Evolutionary conservation across 2,797 vertebrate genomes (phyloP), one percentile per base, ranked within the genome.

Genomic region (Rhadinocentrus ornatus): DNA sequence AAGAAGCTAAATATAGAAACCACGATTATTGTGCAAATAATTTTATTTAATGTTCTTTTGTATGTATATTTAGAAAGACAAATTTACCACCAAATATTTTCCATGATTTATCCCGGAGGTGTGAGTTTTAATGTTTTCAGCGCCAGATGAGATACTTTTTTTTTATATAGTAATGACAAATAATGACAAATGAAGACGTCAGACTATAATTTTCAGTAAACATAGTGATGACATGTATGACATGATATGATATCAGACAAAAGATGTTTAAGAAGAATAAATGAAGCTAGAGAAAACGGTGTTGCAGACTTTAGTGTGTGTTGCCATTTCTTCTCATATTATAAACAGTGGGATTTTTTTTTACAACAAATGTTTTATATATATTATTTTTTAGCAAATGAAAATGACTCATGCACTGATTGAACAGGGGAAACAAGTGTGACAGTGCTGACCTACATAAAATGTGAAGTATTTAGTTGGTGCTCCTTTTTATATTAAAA

Each of bases 361-460:
- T 24, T 12, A n/a, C n/a, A 24, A 13, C 12, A 26, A 26, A 26
- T 13, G 12, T 52, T 12, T 12, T 52, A 6, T 26, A 7, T 16
- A 26, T 26, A 29, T 18, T 18, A 48, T 48, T 9, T 54, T 29
- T 3, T 0, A 15, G 26, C 4, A 54, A 54, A 54, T 27, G 11
- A 29, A 54, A 54, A 54, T 27, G 3, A 54, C 27, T 16, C 53
- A 60, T 46, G 53, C 53, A 80, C 41, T 58, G 41, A 71, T 74
- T 77, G 64, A 48, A 66, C 77, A 86, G 54, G 70, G 83, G 66
- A 4, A 60, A 27, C 73, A 83, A 71, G 77, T 86, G 81, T 86
- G 63, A 75, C 55, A 61, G 1, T n/a, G 20, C 29, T 83, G 66
- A 84, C 66, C 69, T 63, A 15, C 46, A 63, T 64, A 48, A 77